Evolutionary conservation across 2,113 vertebrate species (phyloP).

Genomic region (Pachyramphus minor): DNA sequence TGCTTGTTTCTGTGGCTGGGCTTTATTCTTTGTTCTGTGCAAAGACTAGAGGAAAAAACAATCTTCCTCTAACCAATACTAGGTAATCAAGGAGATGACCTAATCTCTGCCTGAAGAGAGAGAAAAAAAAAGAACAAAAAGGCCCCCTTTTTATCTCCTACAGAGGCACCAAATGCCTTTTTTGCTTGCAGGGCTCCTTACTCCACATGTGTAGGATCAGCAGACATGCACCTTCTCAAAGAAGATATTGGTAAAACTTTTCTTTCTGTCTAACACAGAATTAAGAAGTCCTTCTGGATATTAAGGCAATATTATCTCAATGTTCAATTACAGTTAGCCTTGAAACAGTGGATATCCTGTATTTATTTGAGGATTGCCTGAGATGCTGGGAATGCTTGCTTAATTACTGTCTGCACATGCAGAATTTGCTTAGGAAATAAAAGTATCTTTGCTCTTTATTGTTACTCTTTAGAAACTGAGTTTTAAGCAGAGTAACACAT

Average conservation of each 20-base stretch:
- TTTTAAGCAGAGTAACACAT: not conserved
- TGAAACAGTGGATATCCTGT: not conserved
- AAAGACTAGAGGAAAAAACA: not conserved
- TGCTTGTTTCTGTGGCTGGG: conserved; percentile 1
- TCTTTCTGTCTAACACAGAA: conserved; percentile 40
- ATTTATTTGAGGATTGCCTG: not conserved
- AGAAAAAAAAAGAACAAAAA: not conserved
- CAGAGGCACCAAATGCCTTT: conserved; percentile 65
- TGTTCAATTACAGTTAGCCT: not conserved
- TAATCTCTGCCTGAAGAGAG: not conserved
- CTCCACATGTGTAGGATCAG: conserved; percentile 44
- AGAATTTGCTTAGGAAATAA: not conserved
- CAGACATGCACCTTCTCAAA: conserved; percentile 53
- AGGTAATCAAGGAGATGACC: not conserved
- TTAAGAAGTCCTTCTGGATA: not conserved
- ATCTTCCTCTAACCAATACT: not conserved
- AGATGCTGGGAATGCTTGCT: not conserved
- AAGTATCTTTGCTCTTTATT: not conserved
- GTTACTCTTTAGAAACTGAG: not conserved
- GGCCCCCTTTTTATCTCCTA: not conserved
- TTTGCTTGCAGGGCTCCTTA: conserved; percentile 61
- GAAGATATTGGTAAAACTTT: conserved; percentile 64
- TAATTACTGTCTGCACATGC: not conserved
- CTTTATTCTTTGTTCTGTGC: not conserved
- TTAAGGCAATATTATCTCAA: not conserved